These are phyloP conservation scores for Cyclura pinguis DNA, from an alignment of 2,797 vertebrate genomes.

Conservation along the genomic window DNA sequence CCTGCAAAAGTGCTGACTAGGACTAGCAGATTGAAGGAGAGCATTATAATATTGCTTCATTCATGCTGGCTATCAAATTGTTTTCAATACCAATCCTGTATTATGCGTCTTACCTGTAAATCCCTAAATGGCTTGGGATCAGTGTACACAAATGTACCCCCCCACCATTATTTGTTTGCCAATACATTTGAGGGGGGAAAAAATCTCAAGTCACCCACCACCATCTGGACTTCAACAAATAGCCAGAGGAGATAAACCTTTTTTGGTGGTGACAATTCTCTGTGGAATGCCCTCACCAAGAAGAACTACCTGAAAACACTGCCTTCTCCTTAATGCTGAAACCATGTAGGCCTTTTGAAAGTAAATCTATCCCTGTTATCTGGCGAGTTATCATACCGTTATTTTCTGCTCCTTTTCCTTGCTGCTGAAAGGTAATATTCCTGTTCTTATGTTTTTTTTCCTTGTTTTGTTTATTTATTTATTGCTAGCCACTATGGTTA, in stretches of 20 bases:
- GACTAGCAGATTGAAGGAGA: background rate
- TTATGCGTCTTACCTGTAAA: background rate
- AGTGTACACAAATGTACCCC: background rate
- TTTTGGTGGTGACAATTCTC: background rate
- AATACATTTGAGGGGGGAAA: background rate
- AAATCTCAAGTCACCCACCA: background rate
- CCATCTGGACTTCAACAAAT: background rate
- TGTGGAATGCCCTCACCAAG: background rate
- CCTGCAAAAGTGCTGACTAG: background rate
- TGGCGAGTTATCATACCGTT: background rate
- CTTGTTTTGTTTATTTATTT: background rate
- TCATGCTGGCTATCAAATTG: background rate
- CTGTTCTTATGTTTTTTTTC: background rate
- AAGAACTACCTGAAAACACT: background rate
- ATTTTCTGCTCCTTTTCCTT: background rate
- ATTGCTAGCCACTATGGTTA: background rate
- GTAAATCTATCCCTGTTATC: background rate
- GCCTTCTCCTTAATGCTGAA: background rate
- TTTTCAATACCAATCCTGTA: background rate
- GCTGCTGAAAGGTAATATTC: background rate
- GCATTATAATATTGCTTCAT: background rate
- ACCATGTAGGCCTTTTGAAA: background rate
- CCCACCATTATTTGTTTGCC: background rate
- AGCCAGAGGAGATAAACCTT: background rate
- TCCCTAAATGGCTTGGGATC: background rate